A percentile compares a stretch with the other conserved stretches of the same genome.
Evolutionary conservation across 2,888 invertebrate species (phyloP).

Genomic region (Pseudoips prasinana): DNA sequence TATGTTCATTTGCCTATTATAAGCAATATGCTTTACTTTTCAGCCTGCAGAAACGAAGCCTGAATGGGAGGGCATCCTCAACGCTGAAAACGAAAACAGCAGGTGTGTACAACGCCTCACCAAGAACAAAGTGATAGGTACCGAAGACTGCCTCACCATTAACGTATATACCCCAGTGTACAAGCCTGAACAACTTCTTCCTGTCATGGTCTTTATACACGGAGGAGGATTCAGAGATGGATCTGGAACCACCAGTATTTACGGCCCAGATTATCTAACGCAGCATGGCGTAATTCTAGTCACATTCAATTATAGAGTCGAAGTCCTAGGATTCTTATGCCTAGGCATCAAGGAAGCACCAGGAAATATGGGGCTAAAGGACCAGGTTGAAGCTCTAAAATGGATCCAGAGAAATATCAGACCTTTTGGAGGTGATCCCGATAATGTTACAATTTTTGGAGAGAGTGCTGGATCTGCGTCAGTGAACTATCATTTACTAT

Average conservation of each 20-base stretch:
- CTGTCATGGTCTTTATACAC: conserved; percentile 73
- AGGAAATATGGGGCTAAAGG: conserved; percentile 69
- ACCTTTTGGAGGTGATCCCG: conserved; percentile 65
- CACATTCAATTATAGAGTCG: conserved; percentile 67
- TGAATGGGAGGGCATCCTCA: conserved; percentile 54
- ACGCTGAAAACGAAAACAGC: conserved; percentile 57
- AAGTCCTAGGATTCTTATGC: conserved; percentile 66
- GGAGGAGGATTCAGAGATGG: conserved; percentile 72
- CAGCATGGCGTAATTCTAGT: conserved; percentile 62
- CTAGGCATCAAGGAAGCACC: conserved; percentile 66
- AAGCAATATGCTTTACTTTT: too few relatives aligned
- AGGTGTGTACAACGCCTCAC: conserved; percentile 62
- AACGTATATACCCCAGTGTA: conserved; percentile 62
- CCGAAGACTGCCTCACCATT: conserved; percentile 62
- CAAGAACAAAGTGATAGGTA: conserved; percentile 44
- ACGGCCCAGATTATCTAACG: conserved; percentile 63
- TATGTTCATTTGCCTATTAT: too few relatives aligned
- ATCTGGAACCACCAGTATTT: conserved; percentile 60
- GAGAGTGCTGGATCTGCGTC: conserved; percentile 73
- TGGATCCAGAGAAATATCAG: conserved; percentile 64
- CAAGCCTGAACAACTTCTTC: conserved; percentile 28
- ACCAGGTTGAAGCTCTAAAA: conserved; percentile 62
- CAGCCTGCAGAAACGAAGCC: conserved; percentile 52
- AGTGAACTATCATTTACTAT: conserved; percentile 60
- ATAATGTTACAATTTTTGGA: conserved; percentile 66